These are phyloP conservation scores for Phalacrocorax carbo DNA, from an alignment of 2,113 vertebrate genomes.

Conservation along the genomic window DNA sequence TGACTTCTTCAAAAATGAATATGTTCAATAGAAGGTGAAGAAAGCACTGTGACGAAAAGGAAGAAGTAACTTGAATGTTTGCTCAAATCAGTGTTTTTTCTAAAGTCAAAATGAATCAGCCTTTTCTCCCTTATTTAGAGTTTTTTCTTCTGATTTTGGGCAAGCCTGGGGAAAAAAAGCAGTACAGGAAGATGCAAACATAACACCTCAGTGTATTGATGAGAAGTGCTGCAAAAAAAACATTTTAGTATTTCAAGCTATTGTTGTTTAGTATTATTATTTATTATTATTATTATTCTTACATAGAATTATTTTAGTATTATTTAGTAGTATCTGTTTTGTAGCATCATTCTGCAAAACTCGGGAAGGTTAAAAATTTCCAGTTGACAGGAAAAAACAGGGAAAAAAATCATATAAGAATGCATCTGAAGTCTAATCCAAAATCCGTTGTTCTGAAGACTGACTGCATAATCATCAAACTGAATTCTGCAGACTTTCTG, in stretches of 20 bases:
- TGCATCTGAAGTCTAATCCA: background rate
- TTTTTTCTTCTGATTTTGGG: background rate
- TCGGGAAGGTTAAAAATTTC: background rate
- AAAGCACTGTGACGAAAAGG: background rate
- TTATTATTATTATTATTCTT: background rate
- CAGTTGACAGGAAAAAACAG: background rate
- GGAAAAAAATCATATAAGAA: background rate
- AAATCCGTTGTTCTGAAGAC: background rate
- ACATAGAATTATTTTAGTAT: background rate
- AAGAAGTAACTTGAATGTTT: background rate
- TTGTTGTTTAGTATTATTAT: background rate
- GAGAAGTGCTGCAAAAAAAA: background rate
- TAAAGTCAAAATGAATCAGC: background rate
- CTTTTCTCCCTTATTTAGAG: background rate
- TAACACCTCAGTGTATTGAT: background rate
- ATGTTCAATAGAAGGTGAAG: background rate
- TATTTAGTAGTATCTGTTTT: background rate
- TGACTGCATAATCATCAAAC: background rate
- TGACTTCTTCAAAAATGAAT: background rate
- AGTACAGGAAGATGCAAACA: background rate
- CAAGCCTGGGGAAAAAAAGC: background rate
- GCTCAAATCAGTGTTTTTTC: background rate
- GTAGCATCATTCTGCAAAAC: background rate
- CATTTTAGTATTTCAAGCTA: background rate
- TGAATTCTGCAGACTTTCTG: background rate